Evolutionary conservation across 2,888 invertebrate genomes (phyloP).

Genomic region (Sisyra terminalis): DNA sequence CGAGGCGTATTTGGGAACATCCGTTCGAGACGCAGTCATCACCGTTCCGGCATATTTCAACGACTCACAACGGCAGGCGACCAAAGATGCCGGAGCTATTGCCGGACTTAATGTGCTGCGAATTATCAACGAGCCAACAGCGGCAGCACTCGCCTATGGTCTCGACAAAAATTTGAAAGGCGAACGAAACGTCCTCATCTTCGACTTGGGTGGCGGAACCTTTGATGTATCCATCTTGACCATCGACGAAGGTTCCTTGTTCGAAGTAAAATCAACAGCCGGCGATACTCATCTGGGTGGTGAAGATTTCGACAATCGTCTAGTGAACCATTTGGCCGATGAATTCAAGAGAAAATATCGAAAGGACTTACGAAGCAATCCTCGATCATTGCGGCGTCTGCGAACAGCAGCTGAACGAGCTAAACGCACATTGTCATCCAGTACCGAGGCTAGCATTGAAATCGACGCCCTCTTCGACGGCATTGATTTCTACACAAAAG

Average conservation of each 20-base stretch:
- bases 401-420: conserved; percentile 75
- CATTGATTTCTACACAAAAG: conserved; percentile 77
- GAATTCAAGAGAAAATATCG: conserved; percentile 64
- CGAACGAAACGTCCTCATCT: conserved; percentile 57
- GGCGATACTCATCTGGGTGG: conserved; percentile 70
- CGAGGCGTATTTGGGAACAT: conserved; percentile 56
- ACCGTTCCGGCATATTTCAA: conserved; percentile 77
- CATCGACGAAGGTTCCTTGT: conserved; percentile 72
- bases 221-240: conserved; percentile 85
- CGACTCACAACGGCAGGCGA: conserved; percentile 67
- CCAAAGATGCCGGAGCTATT: conserved; percentile 77
- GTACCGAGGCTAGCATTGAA: conserved; percentile 66
- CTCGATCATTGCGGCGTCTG: conserved; percentile 63
- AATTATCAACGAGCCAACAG: conserved; percentile 84
- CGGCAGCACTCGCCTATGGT: conserved; percentile 75
- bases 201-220: conserved; percentile 72
- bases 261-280: conserved; percentile 65
- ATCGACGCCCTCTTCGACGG: conserved; percentile 82
- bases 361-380: conserved; percentile 50
- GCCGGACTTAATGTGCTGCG: conserved; percentile 76
- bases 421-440: conserved; percentile 59
- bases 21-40: conserved; percentile 59
- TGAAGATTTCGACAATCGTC: conserved; percentile 63
- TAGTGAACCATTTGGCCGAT: conserved; percentile 61
- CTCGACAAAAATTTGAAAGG: conserved; percentile 57